Evolutionary conservation across 2,888 invertebrate genomes (phyloP).

Genomic region (Chesias legatella): DNA sequence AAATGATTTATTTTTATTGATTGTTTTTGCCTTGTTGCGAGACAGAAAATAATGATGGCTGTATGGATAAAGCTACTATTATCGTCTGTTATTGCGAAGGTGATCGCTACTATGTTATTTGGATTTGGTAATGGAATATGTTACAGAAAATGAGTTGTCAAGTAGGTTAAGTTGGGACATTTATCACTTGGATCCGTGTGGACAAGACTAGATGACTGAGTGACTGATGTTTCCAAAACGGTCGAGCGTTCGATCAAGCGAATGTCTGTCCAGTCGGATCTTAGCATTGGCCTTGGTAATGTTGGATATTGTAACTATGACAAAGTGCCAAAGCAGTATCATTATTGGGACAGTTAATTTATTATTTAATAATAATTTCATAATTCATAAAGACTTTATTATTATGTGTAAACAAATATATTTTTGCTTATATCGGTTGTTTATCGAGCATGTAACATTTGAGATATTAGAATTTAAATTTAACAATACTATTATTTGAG

Average conservation of each 20-base stretch:
- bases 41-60: conserved; percentile 79
- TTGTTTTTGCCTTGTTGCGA: conserved; percentile 79
- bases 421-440: too few species aligned
- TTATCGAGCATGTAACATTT: too few species aligned
- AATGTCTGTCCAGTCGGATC: neutral
- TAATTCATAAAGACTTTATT: too few species aligned
- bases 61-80: conserved; percentile 74
- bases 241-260: conserved; percentile 8
- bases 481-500: too few species aligned
- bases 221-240: conserved; percentile 37
- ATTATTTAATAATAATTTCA: too few species aligned
- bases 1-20: conserved; percentile 81
- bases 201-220: conserved; percentile 37
- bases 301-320: neutral
- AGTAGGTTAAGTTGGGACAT: conserved; percentile 58
- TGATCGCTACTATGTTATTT: conserved; percentile 73
- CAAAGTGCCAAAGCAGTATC: neutral
- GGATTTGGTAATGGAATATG: conserved; percentile 72
- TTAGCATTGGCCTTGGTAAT: conserved; percentile 2
- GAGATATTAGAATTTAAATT: too few species aligned
- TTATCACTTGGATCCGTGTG: conserved; percentile 52
- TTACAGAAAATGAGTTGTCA: conserved; percentile 78
- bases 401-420: too few species aligned
- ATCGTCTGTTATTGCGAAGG: conserved; percentile 68
- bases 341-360: too few species aligned